These are phyloP conservation scores for Drosophila athabasca DNA, from an alignment of 1,140 invertebrate species.

Conservation along the genomic window DNA sequence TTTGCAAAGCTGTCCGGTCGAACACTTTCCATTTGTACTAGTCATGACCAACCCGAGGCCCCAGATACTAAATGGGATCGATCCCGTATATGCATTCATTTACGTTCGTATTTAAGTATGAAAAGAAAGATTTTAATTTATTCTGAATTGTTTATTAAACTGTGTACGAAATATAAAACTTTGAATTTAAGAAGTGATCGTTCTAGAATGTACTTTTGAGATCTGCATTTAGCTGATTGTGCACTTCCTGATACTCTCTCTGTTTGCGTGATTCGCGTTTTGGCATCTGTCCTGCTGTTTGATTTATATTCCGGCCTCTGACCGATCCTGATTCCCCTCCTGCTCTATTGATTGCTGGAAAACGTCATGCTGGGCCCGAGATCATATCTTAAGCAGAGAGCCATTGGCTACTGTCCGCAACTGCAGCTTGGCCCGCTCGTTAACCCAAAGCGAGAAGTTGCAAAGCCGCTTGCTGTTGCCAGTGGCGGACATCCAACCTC, in stretches of 20 bases:
- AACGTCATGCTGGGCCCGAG: slow-evolving; percentile 9
- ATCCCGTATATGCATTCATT: slow-evolving; percentile 26
- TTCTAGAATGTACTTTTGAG: not conserved
- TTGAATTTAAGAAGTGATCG: slow-evolving; percentile 5
- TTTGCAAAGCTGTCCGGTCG: slow-evolving; percentile 38
- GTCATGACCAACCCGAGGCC: slow-evolving; percentile 41
- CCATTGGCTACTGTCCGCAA: slow-evolving; percentile 34
- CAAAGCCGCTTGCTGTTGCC: slow-evolving; percentile 40
- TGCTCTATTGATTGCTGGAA: slow-evolving; percentile 18
- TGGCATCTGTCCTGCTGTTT: slow-evolving; percentile 25
- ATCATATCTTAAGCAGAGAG: slow-evolving; percentile 7
- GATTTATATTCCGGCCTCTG: slow-evolving; percentile 59
- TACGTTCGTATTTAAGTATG: slow-evolving; percentile 18
- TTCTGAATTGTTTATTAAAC: slow-evolving; percentile 58
- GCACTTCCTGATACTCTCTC: slow-evolving; percentile 13
- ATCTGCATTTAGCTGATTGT: not conserved
- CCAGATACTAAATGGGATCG: slow-evolving; percentile 10
- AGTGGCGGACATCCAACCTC: not conserved
- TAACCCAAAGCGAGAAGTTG: slow-evolving; percentile 45
- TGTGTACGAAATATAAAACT: slow-evolving; percentile 18
- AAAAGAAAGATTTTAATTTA: slow-evolving; percentile 56
- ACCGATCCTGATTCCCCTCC: slow-evolving; percentile 35
- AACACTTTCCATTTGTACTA: slow-evolving; percentile 63
- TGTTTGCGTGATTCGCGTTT: slow-evolving; percentile 9
- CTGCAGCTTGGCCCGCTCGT: slow-evolving; percentile 54